Evolutionary conservation across 2,888 invertebrate genomes (phyloP).

Genomic region (Noctua pronuba): DNA sequence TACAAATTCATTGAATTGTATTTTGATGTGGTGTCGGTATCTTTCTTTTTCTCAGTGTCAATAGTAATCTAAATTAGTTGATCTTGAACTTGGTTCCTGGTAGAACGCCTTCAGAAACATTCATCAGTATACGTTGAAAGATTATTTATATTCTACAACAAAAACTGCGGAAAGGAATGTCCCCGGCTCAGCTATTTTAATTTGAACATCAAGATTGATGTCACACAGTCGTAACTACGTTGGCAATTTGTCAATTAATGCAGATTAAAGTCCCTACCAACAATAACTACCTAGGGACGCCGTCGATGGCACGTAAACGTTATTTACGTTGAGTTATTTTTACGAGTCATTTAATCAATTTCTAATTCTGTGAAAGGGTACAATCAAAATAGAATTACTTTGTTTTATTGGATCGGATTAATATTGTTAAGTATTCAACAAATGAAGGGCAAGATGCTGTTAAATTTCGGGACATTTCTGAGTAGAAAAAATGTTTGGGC

Average conservation of each 20-base stretch:
- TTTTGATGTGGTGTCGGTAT: no score
- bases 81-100: not conserved
- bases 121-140: no score
- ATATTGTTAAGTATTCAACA: not conserved
- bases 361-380: slow-evolving; percentile 27
- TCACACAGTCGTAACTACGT: not conserved
- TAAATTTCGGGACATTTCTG: not conserved
- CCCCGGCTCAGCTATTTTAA: not conserved
- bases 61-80: not conserved
- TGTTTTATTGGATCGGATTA: slow-evolving; percentile 2
- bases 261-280: not conserved
- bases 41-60: not conserved
- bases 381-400: slow-evolving; percentile 16
- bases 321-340: slow-evolving; percentile 8
- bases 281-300: not conserved
- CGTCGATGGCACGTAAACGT: not conserved
- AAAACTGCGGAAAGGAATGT: not conserved
- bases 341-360: slow-evolving; percentile 27
- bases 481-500: not conserved
- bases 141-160: not conserved
- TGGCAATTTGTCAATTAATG: slow-evolving; percentile 10
- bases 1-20: no score
- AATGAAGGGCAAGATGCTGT: not conserved
- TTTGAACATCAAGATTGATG: slow-evolving; percentile 6
- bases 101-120: not conserved